Percentiles rank a stretch among this genome's conserved stretches.
Evolutionary conservation across 2,113 vertebrate species (phyloP).

Genomic region (Oreotrochilus melanogaster): DNA sequence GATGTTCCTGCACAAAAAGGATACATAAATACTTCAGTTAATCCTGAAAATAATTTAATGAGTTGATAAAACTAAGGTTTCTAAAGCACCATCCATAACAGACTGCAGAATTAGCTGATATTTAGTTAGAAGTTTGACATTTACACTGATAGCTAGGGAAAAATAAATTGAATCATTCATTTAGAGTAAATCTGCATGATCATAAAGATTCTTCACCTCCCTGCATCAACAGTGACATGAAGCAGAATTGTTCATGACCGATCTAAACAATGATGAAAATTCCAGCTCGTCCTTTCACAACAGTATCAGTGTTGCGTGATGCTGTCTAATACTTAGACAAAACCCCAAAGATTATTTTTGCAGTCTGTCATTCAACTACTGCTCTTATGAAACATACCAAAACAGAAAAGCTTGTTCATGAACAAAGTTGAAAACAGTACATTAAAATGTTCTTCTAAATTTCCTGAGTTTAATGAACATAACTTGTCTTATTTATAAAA

Average conservation of each 20-base stretch:
- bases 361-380: not conserved
- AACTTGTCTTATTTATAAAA: not conserved
- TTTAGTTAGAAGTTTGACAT: not conserved
- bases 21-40: constrained; percentile 8
- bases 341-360: not conserved
- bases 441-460: accelerated
- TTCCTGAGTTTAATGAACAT: not conserved
- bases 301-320: too few relatives aligned
- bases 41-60: constrained; percentile 11
- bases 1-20: not conserved
- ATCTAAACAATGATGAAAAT: not conserved
- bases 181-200: not conserved
- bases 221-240: accelerated
- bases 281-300: not conserved
- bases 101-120: not conserved
- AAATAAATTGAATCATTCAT: not conserved
- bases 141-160: not conserved
- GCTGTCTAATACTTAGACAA: too few relatives aligned
- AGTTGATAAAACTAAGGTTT: not conserved
- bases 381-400: not conserved
- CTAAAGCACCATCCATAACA: not conserved
- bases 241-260: not conserved
- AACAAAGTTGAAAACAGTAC: not conserved
- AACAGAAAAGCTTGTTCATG: not conserved
- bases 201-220: not conserved